Base-by-base conservation (phyloP, 2,888 invertebrate genomes). In the Leptinotarsa juncta region DNA sequence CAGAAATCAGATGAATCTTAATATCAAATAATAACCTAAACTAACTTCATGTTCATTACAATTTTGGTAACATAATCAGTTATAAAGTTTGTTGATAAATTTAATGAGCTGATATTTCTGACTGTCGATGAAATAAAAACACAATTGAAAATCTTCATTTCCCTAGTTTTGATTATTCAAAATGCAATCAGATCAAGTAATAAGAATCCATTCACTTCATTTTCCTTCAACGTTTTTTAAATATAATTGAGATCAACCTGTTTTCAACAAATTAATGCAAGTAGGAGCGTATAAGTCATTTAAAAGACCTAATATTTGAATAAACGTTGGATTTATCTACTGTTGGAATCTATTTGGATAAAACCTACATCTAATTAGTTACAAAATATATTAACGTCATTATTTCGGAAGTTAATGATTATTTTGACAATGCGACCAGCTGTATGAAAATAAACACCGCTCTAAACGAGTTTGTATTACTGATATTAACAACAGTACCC, bases 301-400 rank as follows among this genome's bases (percentile, higher is more conserved):
- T 72, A 75, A 77, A 68, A 60, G 71, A 76, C 73, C 71, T 73
- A 77, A 77, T 68, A 77, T 78, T 77, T 74, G 71, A 42, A 77
- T 74, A 75, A 78, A 77, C 77, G 78, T 74, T 75, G 70, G 48
- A 69, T 71, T 79, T 79, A 79, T 79, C 78, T 77, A 66, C 71
- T 67, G 55, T 75, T 72, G 70, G 65, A 74, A 78, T 77, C 79
- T 81, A 76, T 78, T 15, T 23, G 26, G 62, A 77, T 77, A 75
- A 73, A 79, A 77, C 78, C 68, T 72, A 70, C 72, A 67, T 67
- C 76, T 82, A 81, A 82, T 82, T 81, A 80, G 79, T 77, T 71
- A 57, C 75, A 80, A 80, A 81, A 79, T 79, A 81, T 77, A 80
- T 80, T 78, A 79, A 76, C 79, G 72, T 79, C 80, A 72, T 80